Evolutionary conservation across 2,797 vertebrate species (phyloP), one percentile per base, ranked within the genome.

Genomic region (Microctenopoma steveboyesi): DNA sequence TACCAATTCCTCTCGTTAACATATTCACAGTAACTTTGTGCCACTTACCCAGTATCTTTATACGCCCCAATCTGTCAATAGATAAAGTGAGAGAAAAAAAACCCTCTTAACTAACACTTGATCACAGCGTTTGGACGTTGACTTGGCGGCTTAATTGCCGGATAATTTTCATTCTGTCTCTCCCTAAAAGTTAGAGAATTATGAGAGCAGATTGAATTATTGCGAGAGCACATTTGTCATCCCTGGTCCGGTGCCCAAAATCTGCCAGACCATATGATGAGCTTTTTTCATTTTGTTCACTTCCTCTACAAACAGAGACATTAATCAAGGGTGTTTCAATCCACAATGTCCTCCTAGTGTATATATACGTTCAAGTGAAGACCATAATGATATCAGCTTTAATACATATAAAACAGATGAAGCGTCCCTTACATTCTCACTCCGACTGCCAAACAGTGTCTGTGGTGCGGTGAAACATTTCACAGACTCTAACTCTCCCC

Each of bases 261-360:
- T 94, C 95, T 95, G 95, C 93, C 93, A 92, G 93, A 95, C 94
- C 95, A 95, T 95, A 95, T 95, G 95, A 95, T 95, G 90, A 88
- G 89, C 88, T 93, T 94, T 93, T 94, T 90, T 90, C 86, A 93
- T 92, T 94, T 93, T 93, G 92, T 92, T 92, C 92, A 92, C 93
- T 94, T 92, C 92, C 93, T 90, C 92, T 90, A 90, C 91, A 93
- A 92, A 93, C 91, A 90, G 89, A 91, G 82, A 90, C 87, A 92
- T 92, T 91, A 94, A 91, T 91, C 80, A 65, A 60, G 67, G 63
- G 75, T 74, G 86, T 80, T 88, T 88, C 82, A 76, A 84, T 81
- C 81, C 84, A 82, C 57, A 47, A 86, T 72, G 77, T 89, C 86
- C 83, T 88, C 76, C 84, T 81, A 83, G 74, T 81, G 77, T 83